phyloP scores from a whole-genome alignment of 2,888 invertebrate species.

The Dryocosmus kuriphilus region DNA sequence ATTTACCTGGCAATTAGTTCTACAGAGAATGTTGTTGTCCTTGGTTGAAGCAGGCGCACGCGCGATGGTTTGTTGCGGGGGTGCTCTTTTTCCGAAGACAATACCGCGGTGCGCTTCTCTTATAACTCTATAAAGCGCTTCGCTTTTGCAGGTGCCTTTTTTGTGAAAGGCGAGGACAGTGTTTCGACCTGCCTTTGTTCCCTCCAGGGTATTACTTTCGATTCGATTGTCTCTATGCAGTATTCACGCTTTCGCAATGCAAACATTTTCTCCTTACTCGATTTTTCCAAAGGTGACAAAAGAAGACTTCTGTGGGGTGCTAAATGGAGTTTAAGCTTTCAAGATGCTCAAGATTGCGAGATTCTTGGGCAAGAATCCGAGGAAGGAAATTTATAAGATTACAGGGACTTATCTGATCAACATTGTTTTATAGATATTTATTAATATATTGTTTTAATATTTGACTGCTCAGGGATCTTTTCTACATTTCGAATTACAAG shows the following conservation, averaged over 20 bases:
- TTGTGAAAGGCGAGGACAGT: slow-evolving; percentile 52
- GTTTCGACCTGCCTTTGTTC: slow-evolving; percentile 48
- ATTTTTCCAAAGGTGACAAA: slow-evolving; percentile 33
- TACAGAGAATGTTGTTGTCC: slow-evolving; percentile 76
- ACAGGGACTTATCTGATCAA: slow-evolving; percentile 7
- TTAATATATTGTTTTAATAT: too few species aligned
- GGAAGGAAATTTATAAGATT: not conserved
- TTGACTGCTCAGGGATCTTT: too few species aligned
- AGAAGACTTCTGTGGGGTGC: slow-evolving; percentile 32
- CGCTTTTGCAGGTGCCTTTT: slow-evolving; percentile 48
- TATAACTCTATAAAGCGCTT: slow-evolving; percentile 56
- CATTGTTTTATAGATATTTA: not conserved
- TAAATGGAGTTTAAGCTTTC: slow-evolving; percentile 19
- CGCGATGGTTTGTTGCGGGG: slow-evolving; percentile 67
- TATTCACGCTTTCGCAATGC: slow-evolving; percentile 38
- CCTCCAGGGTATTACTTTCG: slow-evolving; percentile 42
- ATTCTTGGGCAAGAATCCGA: slow-evolving; percentile 23
- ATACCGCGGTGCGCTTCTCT: slow-evolving; percentile 50
- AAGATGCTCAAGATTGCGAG: slow-evolving; percentile 31
- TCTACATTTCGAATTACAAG: too few species aligned
- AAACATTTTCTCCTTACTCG: slow-evolving; percentile 27
- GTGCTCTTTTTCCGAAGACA: slow-evolving; percentile 59
- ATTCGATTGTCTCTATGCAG: slow-evolving; percentile 40
- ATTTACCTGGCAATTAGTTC: slow-evolving; percentile 76
- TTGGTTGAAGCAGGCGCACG: slow-evolving; percentile 69